Conservation (phyloP, 1,140 invertebrate species). For the Calephelis nemesis region DNA sequence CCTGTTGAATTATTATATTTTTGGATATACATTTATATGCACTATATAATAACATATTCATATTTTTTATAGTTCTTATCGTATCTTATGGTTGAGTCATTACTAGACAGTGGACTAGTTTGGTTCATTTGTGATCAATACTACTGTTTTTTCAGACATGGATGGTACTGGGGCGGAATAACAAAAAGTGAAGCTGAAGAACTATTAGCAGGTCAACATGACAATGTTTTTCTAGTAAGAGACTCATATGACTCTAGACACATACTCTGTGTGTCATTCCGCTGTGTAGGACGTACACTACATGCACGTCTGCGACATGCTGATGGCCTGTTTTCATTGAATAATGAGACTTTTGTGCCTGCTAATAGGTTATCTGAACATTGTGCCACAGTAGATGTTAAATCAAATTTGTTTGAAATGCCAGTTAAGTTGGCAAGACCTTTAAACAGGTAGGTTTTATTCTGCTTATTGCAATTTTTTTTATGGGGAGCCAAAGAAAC, state of each 20-base stretch:
- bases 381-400: constrained; percentile 70
- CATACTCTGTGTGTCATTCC: constrained; percentile 71
- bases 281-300: constrained; percentile 68
- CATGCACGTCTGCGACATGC: constrained; percentile 70
- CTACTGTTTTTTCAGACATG: constrained; percentile 54
- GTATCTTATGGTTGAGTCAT: no score
- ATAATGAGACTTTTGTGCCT: constrained; percentile 75
- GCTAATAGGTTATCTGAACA: constrained; percentile 71
- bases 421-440: constrained; percentile 72
- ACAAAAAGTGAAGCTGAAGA: constrained; percentile 72
- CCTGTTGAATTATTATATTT: constrained; percentile 2
- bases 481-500: no score
- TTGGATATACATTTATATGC: not conserved
- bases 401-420: constrained; percentile 72
- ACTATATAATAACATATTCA: no score
- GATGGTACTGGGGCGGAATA: constrained; percentile 75
- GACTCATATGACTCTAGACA: constrained; percentile 70
- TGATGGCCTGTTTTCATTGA: constrained; percentile 70
- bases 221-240: constrained; percentile 71
- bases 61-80: no score
- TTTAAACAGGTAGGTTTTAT: constrained; percentile 59
- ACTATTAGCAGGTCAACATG: constrained; percentile 69
- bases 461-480: not conserved
- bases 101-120: no score
- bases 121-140: constrained; percentile 7